Conservation (phyloP, 2,888 invertebrate species). For the Lasioglossum marginatum region DNA sequence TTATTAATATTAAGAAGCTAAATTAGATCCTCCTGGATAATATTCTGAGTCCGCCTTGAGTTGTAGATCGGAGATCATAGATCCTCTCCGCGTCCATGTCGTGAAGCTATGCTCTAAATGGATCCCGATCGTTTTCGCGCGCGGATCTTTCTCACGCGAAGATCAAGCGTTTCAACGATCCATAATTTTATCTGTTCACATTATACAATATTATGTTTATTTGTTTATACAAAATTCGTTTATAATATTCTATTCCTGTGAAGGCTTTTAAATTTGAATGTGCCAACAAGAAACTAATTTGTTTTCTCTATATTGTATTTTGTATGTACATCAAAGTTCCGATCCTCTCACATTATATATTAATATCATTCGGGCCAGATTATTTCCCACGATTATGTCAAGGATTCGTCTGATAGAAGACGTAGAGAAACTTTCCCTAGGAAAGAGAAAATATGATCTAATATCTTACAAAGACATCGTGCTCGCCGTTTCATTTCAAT, state of each 20-base stretch:
- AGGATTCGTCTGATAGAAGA: constrained; percentile 23
- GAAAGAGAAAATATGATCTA: constrained; percentile 58
- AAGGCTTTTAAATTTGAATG: not conserved
- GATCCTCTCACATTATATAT: constrained; percentile 21
- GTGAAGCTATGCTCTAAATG: not conserved
- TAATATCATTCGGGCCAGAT: constrained; percentile 35
- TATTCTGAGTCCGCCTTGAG: not conserved
- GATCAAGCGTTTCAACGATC: not conserved
- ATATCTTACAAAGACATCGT: constrained; percentile 32
- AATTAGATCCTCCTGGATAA: not conserved
- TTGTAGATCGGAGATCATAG: not conserved
- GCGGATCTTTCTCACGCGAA: not conserved
- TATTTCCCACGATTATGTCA: constrained; percentile 42
- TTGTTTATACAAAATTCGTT: not conserved
- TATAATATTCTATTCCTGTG: not conserved
- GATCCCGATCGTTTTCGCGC: not conserved
- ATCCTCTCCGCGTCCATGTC: not conserved
- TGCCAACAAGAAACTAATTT: not conserved
- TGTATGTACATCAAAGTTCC: not conserved
- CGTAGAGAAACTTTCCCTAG: constrained; percentile 53
- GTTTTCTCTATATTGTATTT: not conserved
- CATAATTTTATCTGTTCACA: not conserved
- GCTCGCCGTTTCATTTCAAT: not conserved
- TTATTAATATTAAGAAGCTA: not conserved
- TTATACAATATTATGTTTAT: not conserved